Evolutionary conservation across 1,140 invertebrate genomes (phyloP), one percentile per base, ranked within the genome.

Genomic region (Cylas formicarius): DNA sequence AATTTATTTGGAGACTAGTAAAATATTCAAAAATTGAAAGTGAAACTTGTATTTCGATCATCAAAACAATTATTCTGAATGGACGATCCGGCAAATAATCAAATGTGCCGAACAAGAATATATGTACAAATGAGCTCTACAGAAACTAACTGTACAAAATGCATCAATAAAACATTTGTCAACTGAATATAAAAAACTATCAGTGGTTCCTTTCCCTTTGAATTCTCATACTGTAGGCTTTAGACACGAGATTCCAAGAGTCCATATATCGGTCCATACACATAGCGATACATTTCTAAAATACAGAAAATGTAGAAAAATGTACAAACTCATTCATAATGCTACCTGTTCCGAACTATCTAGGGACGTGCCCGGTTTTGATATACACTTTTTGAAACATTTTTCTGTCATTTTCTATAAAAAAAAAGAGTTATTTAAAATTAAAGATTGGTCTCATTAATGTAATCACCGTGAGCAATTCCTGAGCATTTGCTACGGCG

Each of bases 191-290:
- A n/a, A n/a, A n/a, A n/a, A n/a, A n/a, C n/a, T n/a, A n/a, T n/a
- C n/a, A n/a, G n/a, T n/a, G 44, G 45, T 73, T 67, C 55, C 78
- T 72, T 67, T 90, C 86, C 53, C 77, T 71, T 63, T 90, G 84
- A 53, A 94, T 72, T 61, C 90, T 75, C 64, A 73, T 78, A 57
- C 78, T 81, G 61, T 92, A 96, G 2, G 88, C 79, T 65, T 80
- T 75, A 10, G 87, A 90, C 19, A 96, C 87, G 33, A 92, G 69
- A 70, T 92, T 90, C 80, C 86, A 94, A 4, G 91, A 79, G 66
- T 97, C 94, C 85, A 97, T 93, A 70, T 93, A 97, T 54, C 92
- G 77, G 67, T 97, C 92, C 90, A 95, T 95, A 67, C 91, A 96
- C 88, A 96, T 91, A 9, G 90, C 87, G 51, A 97, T 76, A 69